Percentiles rank a stretch among this genome's conserved stretches.
These are phyloP conservation scores for Babylonia areolata DNA, from an alignment of 1,140 invertebrate genomes.

Conservation along the genomic window DNA sequence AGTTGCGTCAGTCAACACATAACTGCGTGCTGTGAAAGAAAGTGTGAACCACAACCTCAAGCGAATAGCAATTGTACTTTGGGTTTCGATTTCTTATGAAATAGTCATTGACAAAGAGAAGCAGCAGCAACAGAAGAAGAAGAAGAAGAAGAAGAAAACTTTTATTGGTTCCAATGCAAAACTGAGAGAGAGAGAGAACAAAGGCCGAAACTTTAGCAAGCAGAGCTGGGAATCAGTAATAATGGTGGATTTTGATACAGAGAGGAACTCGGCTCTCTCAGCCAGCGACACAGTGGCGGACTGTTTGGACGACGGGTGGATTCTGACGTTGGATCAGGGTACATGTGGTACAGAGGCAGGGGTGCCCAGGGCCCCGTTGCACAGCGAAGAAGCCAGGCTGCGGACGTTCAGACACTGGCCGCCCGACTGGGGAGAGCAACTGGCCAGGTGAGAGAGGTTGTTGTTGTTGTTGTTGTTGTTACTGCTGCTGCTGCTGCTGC, in stretches of 20 bases:
- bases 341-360: no score
- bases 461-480: no score
- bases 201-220: background rate
- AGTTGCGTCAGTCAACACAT: no score
- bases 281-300: background rate
- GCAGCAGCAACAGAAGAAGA: no score
- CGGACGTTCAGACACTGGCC: slow-evolving; percentile 11
- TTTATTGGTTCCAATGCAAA: no score
- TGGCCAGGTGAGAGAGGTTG: slow-evolving; percentile 1
- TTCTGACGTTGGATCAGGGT: no score
- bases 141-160: background rate
- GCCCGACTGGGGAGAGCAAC: background rate
- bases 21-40: no score
- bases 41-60: no score
- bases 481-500: no score
- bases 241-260: background rate
- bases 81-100: background rate
- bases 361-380: no score
- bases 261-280: no score
- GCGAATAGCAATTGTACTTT: no score
- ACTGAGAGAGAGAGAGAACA: background rate
- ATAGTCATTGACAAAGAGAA: background rate
- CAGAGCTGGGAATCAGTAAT: background rate
- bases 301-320: background rate
- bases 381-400: slow-evolving; percentile 2